Evolutionary conservation across 2,797 vertebrate species (phyloP).

Genomic region (Eospalax fontanierii): DNA sequence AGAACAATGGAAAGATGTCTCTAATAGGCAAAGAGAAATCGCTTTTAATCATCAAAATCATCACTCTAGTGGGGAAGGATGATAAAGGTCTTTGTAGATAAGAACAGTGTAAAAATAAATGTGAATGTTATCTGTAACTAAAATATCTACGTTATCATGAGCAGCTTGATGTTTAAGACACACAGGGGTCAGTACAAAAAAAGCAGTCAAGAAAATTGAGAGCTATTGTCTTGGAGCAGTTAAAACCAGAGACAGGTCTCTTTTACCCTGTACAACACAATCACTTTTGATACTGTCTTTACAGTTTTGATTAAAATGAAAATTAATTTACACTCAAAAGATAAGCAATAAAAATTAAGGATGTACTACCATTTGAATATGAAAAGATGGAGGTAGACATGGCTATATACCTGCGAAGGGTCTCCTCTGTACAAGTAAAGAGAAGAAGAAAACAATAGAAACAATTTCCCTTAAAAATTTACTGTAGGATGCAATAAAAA

Average conservation of each 20-base stretch:
- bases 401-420: too few species aligned
- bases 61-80: background rate
- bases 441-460: too few species aligned
- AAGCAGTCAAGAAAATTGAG: background rate
- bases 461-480: too few species aligned
- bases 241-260: background rate
- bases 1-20: background rate
- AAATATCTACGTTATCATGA: background rate
- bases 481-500: too few species aligned
- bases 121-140: background rate
- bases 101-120: background rate
- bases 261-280: background rate
- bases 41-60: background rate
- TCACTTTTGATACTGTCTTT: background rate
- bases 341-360: background rate
- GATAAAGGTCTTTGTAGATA: background rate
- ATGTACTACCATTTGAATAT: background rate
- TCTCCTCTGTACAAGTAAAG: too few species aligned
- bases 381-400: background rate
- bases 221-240: background rate
- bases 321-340: background rate
- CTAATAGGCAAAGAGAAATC: background rate
- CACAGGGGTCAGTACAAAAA: background rate
- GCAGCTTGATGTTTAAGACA: background rate
- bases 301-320: background rate